phyloP scores from a whole-genome alignment of 2,113 vertebrate genomes.

The Oncorhynchus nerka region DNA sequence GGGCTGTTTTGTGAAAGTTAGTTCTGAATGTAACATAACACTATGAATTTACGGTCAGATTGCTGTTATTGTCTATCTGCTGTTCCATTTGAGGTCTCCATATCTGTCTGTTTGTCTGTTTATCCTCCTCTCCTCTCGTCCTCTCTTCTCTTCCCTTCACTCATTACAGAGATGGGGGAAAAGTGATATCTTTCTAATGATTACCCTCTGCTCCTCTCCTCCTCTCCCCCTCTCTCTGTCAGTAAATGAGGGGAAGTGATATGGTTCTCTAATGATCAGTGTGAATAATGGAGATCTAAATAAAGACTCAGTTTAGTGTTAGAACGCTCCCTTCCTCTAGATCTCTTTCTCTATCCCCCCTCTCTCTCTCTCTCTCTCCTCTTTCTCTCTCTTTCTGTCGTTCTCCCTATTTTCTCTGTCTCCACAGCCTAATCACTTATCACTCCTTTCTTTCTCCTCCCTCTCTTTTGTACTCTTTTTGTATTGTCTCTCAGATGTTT shows the following conservation, averaged over 20 bases:
- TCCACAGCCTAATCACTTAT: conserved; percentile 8
- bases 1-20: neutral
- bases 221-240: conserved; percentile 66
- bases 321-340: conserved; percentile 59
- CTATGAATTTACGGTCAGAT: conserved; percentile 21
- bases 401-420: conserved; percentile 7
- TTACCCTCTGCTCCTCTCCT: conserved; percentile 51
- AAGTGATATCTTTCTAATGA: conserved; percentile 81
- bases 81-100: conserved; percentile 27
- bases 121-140: conserved; percentile 17
- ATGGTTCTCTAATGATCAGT: conserved; percentile 77
- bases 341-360: neutral
- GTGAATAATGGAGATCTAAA: conserved; percentile 80
- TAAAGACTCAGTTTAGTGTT: conserved; percentile 75
- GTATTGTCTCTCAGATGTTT: no score
- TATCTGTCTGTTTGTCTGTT: conserved; percentile 16
- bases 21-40: neutral
- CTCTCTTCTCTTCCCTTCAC: conserved; percentile 37
- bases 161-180: conserved; percentile 68
- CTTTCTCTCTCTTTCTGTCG: neutral
- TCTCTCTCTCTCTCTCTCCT: no score
- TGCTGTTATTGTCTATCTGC: conserved; percentile 56
- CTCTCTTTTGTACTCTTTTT: neutral
- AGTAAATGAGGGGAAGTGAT: conserved; percentile 84
- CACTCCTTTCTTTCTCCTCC: conserved; percentile 1